These are phyloP conservation scores for Trichogramma pretiosum DNA, from an alignment of 1,140 invertebrate species.

Conservation along the genomic window DNA sequence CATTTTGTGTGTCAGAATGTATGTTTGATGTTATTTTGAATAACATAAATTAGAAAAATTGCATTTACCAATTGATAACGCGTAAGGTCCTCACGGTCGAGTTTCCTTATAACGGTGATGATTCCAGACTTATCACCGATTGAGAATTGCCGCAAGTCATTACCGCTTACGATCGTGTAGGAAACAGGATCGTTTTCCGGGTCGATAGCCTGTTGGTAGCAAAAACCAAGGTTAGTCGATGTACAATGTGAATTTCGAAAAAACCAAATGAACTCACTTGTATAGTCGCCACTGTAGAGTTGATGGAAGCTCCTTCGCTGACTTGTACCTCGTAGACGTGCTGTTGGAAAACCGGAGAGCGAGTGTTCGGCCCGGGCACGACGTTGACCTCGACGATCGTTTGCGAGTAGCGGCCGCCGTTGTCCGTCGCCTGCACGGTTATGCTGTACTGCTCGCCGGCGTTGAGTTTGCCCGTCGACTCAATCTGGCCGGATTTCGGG, in stretches of 20 bases:
- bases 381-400: constrained; percentile 76
- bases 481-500: constrained; percentile 66
- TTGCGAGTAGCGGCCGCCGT: constrained; percentile 62
- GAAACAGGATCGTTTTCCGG: constrained; percentile 80
- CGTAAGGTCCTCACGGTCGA: constrained; percentile 79
- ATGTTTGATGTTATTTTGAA: too few species aligned
- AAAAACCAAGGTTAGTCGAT: too few species aligned
- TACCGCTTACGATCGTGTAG: constrained; percentile 77
- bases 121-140: constrained; percentile 74
- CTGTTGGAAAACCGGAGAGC: constrained; percentile 71
- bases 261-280: constrained; percentile 38
- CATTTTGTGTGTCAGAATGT: too few species aligned
- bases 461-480: constrained; percentile 65
- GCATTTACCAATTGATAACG: constrained; percentile 72
- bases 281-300: constrained; percentile 69
- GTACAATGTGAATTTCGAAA: background rate
- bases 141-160: constrained; percentile 74
- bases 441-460: constrained; percentile 83
- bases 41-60: too few species aligned
- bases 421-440: constrained; percentile 70
- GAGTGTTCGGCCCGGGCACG: constrained; percentile 74
- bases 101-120: constrained; percentile 69
- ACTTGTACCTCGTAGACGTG: constrained; percentile 76
- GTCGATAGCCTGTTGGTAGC: constrained; percentile 71
- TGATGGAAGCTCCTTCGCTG: constrained; percentile 77